Percentiles rank a stretch among this genome's conserved stretches.
These are phyloP conservation scores for Coregonus suidteri DNA, from an alignment of 2,797 vertebrate species.

Conservation along the genomic window DNA sequence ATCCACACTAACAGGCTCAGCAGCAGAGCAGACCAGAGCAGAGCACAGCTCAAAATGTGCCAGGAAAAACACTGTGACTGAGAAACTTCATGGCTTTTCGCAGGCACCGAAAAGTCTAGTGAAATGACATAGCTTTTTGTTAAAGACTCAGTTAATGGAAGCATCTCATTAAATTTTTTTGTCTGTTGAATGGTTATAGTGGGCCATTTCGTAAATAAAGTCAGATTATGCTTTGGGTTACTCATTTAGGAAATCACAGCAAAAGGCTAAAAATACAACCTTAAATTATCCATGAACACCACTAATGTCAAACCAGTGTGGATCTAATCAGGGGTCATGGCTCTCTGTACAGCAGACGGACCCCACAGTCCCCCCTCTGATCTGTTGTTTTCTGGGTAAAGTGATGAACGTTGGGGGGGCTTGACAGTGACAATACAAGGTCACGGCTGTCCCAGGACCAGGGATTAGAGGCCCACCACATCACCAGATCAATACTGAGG, in stretches of 20 bases:
- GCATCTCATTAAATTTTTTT: background rate
- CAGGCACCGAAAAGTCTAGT: background rate
- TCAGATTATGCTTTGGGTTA: background rate
- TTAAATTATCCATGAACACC: background rate
- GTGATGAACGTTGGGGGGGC: constrained; percentile 42
- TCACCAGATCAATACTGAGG: constrained; percentile 75
- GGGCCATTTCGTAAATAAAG: background rate
- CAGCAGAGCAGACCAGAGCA: constrained; percentile 6
- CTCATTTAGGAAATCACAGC: background rate
- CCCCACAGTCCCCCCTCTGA: constrained; percentile 17
- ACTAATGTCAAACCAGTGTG: background rate
- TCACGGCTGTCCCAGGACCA: constrained; percentile 68
- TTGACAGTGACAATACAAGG: constrained; percentile 60
- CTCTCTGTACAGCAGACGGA: constrained; percentile 27
- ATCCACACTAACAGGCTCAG: constrained; percentile 50
- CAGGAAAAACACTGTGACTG: constrained; percentile 1
- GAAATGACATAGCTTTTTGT: background rate
- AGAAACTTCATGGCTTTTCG: constrained; percentile 49
- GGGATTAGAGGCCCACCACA: constrained; percentile 74
- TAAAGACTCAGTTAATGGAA: constrained; percentile 2
- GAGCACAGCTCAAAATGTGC: background rate
- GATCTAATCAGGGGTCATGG: constrained; percentile 32
- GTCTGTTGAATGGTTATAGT: background rate
- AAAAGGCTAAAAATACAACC: background rate
- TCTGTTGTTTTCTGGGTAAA: constrained; percentile 36